Evolutionary conservation across 1,140 invertebrate species (phyloP).

Genomic region (Diuraphis noxia): DNA sequence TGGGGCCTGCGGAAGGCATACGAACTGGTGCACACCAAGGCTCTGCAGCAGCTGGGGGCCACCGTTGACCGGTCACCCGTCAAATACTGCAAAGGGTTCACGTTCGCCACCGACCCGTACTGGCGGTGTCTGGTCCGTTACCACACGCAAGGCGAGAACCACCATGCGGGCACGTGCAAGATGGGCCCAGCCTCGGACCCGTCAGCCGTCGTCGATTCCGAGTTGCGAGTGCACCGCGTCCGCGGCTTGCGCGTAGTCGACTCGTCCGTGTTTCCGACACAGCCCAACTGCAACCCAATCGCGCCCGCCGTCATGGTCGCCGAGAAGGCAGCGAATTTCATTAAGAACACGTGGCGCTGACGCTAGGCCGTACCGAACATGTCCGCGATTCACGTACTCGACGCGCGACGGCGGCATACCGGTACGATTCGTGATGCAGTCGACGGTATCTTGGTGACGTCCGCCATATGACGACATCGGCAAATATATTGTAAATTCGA

Average conservation of each 20-base stretch:
- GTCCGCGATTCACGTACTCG: too few species aligned
- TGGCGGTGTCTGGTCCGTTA: conserved; percentile 70
- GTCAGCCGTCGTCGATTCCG: conserved; percentile 69
- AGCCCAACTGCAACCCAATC: conserved; percentile 75
- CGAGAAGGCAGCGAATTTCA: conserved; percentile 75
- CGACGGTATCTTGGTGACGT: too few species aligned
- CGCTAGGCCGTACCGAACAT: too few species aligned
- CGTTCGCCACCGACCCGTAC: conserved; percentile 68
- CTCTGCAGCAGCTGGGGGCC: conserved; percentile 55
- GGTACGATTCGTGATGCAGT: too few species aligned
- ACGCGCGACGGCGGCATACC: too few species aligned
- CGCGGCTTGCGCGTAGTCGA: conserved; percentile 73
- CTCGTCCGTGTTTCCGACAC: conserved; percentile 77
- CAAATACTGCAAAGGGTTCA: conserved; percentile 64
- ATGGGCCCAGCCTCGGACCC: conserved; percentile 72
- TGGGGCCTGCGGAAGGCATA: conserved; percentile 56
- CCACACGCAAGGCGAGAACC: conserved; percentile 16
- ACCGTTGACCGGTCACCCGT: conserved; percentile 64
- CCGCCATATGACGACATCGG: too few species aligned
- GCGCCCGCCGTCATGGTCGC: conserved; percentile 77
- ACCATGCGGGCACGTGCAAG: conserved; percentile 66
- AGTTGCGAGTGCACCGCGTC: conserved; percentile 70
- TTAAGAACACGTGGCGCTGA: conserved; percentile 62
- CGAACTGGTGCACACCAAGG: conserved; percentile 54
- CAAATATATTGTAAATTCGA: not conserved